Base-by-base conservation (phyloP, 1,140 invertebrate genomes). In the Rhyzopertha dominica region DNA sequence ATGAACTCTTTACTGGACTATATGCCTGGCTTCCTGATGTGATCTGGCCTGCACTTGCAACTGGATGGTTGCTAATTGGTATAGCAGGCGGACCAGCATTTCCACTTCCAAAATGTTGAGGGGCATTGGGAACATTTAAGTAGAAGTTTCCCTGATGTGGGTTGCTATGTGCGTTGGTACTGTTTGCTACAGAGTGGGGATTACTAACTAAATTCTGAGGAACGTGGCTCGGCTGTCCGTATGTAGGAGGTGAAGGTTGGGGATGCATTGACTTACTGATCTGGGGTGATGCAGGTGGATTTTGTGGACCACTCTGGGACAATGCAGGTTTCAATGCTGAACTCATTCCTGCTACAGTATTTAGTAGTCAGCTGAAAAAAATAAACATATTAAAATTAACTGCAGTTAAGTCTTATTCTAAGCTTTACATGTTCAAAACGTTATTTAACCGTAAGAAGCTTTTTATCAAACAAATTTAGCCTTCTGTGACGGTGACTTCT, bases 271-370 rank as follows among this genome's bases (percentile, higher is more conserved):
- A 47, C 45, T 56, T 59, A 37, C 51, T 58, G 20, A 54, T 16
- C 22, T 44, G 51, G 8, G 44, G 28, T 18, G 43, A 36, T 23
- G 42, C 49, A 24, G 49, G 34, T 36, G 68, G 59, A 58, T 70
- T 69, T 43, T 70, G 68, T 37, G 67, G 67, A 43, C 66, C 69
- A 43, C 70, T 61, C 55, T 71, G 63, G 45, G 71, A 60, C 51
- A 74, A 54, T 51, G 69, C 72, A 53, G 74, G 72, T 64, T 75
- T 74, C 63, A 74, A 59, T 59, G 72, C 69, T 62, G 74, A 73
- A 69, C 73, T 75, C 74, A 75, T 74, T n/a, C n/a, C n/a, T n/a
- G n/a, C n/a, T n/a, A n/a, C n/a, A n/a, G n/a, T n/a, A n/a, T n/a
- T n/a, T n/a, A n/a, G n/a, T n/a, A n/a, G n/a, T n/a, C n/a, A n/a